Percentiles rank a stretch among this genome's conserved stretches.
Conservation (phyloP, 1,140 invertebrate species). For the Lepidostoma basale region DNA sequence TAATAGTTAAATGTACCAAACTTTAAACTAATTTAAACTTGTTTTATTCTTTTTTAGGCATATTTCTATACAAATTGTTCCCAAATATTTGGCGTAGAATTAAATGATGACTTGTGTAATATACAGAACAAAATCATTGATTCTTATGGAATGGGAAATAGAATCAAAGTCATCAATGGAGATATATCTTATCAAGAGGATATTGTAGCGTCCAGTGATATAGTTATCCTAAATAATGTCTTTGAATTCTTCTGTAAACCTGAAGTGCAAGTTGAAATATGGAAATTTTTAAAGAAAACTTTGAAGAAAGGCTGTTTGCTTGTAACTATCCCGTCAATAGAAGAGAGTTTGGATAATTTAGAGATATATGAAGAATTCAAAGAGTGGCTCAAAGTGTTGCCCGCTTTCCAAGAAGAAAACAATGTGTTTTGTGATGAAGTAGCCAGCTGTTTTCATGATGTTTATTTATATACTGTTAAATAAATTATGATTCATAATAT, state of each 20-base stretch:
- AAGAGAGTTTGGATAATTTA: slow-evolving; percentile 60
- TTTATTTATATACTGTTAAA: slow-evolving; percentile 57
- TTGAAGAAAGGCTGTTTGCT: slow-evolving; percentile 64
- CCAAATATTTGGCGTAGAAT: slow-evolving; percentile 72
- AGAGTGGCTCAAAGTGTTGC: slow-evolving; percentile 59
- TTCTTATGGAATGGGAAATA: slow-evolving; percentile 64
- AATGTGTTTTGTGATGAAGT: slow-evolving; percentile 56
- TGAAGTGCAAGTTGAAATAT: slow-evolving; percentile 64
- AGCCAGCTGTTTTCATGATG: slow-evolving; percentile 50
- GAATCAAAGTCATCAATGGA: slow-evolving; percentile 64
- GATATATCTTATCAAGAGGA: slow-evolving; percentile 64
- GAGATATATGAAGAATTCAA: slow-evolving; percentile 59
- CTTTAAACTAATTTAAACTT: too few relatives aligned
- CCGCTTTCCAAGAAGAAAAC: slow-evolving; percentile 55
- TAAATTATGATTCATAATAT: slow-evolving; percentile 41
- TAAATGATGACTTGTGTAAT: slow-evolving; percentile 70
- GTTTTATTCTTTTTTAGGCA: slow-evolving; percentile 60
- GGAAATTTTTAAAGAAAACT: slow-evolving; percentile 64
- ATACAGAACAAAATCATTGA: slow-evolving; percentile 66
- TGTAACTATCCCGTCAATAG: slow-evolving; percentile 64
- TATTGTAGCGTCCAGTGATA: slow-evolving; percentile 62
- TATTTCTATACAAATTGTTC: slow-evolving; percentile 66
- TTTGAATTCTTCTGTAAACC: slow-evolving; percentile 69
- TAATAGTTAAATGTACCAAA: too few relatives aligned
- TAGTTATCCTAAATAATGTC: slow-evolving; percentile 68